phyloP scores from a whole-genome alignment of 1,140 invertebrate genomes.

The Drusus annulatus region DNA sequence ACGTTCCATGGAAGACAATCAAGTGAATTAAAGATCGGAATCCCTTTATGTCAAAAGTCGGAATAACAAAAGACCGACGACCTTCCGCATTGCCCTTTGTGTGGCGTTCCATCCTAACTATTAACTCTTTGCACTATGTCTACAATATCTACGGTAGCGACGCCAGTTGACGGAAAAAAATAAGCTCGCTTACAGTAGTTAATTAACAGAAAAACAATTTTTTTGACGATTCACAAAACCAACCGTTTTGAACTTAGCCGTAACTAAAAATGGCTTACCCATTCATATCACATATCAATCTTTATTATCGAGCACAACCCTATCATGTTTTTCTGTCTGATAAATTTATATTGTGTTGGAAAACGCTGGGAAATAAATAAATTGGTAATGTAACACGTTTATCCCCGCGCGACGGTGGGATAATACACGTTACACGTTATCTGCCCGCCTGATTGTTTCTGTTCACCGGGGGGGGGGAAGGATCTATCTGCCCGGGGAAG shows the following conservation, averaged over 20 bases:
- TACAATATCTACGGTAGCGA: no score
- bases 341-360: constrained; percentile 9
- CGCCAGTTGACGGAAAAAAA: no score
- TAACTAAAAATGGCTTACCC: not conserved
- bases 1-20: no score
- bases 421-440: not conserved
- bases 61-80: no score
- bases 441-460: constrained; percentile 4
- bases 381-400: constrained; percentile 25
- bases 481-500: no score
- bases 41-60: no score
- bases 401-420: not conserved
- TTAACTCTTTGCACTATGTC: no score
- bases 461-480: not conserved
- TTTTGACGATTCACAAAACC: not conserved
- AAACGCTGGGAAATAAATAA: constrained; percentile 18
- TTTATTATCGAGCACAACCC: not conserved
- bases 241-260: no score
- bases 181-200: not conserved
- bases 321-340: not conserved
- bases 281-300: not conserved
- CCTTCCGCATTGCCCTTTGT: no score
- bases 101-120: no score
- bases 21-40: no score
- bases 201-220: not conserved